A percentile compares a stretch with the other conserved stretches of the same genome.
These are phyloP conservation scores for Laticauda colubrina DNA, from an alignment of 2,113 vertebrate genomes.

Conservation along the genomic window DNA sequence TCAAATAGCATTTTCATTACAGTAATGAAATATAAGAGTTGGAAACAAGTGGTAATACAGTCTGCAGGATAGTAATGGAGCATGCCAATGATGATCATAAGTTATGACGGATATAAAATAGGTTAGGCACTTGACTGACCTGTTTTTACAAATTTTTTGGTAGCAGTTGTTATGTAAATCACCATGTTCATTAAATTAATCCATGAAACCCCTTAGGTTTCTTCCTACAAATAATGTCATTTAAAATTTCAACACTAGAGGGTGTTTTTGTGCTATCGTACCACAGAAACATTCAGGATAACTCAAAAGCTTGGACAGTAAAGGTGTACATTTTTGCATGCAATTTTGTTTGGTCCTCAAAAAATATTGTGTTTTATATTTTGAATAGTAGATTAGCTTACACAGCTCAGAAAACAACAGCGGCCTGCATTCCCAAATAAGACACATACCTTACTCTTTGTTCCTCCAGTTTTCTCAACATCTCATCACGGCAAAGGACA, in stretches of 20 bases:
- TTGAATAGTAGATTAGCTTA: not conserved
- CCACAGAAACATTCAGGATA: not conserved
- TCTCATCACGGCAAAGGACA: slow-evolving; percentile 84
- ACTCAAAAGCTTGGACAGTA: not conserved
- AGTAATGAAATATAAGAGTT: not conserved
- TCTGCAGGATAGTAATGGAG: not conserved
- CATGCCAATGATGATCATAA: not conserved
- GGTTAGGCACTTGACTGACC: not conserved
- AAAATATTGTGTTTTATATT: not conserved
- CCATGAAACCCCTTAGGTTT: not conserved
- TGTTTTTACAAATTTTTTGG: not conserved
- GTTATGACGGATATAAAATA: not conserved
- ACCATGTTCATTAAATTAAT: not conserved
- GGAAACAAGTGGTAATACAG: not conserved
- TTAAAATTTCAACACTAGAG: not conserved
- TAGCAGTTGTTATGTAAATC: not conserved
- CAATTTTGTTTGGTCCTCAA: not conserved
- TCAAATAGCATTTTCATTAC: not conserved
- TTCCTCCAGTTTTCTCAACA: slow-evolving; percentile 77
- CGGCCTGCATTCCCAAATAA: accelerated
- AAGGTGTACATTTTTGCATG: not conserved
- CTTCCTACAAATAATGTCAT: slow-evolving; percentile 9
- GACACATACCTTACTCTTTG: slow-evolving; percentile 87
- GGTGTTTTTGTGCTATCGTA: not conserved
- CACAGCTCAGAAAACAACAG: not conserved